A percentile compares a stretch with the other conserved stretches of the same genome.
phyloP scores from a whole-genome alignment of 1,140 invertebrate species.

The Delia radicum region DNA sequence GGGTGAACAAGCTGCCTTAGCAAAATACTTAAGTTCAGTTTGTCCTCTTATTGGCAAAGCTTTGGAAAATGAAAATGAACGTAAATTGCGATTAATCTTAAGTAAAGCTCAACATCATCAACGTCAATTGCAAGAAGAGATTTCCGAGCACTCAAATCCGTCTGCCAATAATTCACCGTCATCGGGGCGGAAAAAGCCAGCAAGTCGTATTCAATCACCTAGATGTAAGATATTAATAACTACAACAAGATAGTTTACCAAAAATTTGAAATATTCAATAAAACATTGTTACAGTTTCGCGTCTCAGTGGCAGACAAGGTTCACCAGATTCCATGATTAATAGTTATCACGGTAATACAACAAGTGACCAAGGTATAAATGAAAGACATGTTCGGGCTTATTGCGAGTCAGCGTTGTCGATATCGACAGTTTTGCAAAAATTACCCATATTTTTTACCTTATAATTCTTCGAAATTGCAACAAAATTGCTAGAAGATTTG shows the following conservation, averaged over 20 bases:
- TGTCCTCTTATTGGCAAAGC: slow-evolving; percentile 75
- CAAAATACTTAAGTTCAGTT: slow-evolving; percentile 77
- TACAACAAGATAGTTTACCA: background rate
- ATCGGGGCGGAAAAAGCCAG: slow-evolving; percentile 45
- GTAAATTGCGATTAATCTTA: slow-evolving; percentile 79
- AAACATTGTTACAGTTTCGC: slow-evolving; percentile 48
- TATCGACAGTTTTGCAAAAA: too few species aligned
- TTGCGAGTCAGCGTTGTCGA: too few species aligned
- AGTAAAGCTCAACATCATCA: slow-evolving; percentile 90
- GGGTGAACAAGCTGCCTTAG: slow-evolving; percentile 79
- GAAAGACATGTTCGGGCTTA: too few species aligned
- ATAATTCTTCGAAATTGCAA: too few species aligned
- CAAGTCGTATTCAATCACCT: slow-evolving; percentile 54
- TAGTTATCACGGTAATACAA: slow-evolving; percentile 64
- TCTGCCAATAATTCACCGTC: slow-evolving; percentile 54
- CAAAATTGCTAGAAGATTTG: too few species aligned
- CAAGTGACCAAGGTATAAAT: slow-evolving; percentile 42
- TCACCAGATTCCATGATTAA: slow-evolving; percentile 71
- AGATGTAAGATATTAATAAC: slow-evolving; percentile 45
- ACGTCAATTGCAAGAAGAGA: slow-evolving; percentile 73
- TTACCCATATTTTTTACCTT: too few species aligned
- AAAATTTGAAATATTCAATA: background rate
- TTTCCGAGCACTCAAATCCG: slow-evolving; percentile 50
- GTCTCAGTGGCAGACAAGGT: slow-evolving; percentile 59
- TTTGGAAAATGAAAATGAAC: slow-evolving; percentile 80